phyloP scores from a whole-genome alignment of 2,797 vertebrate species.

The Basileuterus tristriatus region DNA sequence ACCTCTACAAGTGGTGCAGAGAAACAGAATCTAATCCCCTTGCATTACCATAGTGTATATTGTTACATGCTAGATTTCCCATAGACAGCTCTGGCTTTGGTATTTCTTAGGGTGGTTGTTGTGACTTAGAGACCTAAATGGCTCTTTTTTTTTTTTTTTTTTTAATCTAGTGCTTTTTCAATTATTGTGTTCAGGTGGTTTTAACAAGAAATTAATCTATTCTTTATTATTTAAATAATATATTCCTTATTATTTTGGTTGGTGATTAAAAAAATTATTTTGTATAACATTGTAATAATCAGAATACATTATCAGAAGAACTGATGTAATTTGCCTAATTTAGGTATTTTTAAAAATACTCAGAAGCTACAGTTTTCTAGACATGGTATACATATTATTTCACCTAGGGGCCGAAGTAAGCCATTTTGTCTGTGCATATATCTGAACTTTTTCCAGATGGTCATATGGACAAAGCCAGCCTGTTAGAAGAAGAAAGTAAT shows the following conservation, averaged over 20 bases:
- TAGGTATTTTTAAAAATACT: background rate
- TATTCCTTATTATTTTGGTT: background rate
- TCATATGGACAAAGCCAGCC: background rate
- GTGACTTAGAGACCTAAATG: background rate
- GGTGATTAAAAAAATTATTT: background rate
- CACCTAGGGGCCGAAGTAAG: background rate
- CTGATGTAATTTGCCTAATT: background rate
- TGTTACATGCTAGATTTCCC: background rate
- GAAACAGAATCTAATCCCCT: background rate
- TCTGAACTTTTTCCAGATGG: background rate
- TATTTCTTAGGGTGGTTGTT: background rate
- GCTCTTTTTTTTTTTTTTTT: background rate
- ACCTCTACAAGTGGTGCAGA: background rate
- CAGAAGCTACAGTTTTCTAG: background rate
- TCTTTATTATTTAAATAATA: background rate
- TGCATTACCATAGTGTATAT: background rate
- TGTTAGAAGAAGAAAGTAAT: background rate
- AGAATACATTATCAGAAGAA: background rate
- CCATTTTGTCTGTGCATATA: background rate
- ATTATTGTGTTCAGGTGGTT: background rate
- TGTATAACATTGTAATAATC: background rate
- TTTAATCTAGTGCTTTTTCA: background rate
- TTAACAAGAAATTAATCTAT: background rate
- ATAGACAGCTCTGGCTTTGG: background rate
- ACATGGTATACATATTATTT: background rate